Percentiles rank a stretch among this genome's conserved stretches.
These are phyloP conservation scores for Drosophila aff. DNA, from an alignment of 1,140 invertebrate genomes.

Conservation along the genomic window DNA sequence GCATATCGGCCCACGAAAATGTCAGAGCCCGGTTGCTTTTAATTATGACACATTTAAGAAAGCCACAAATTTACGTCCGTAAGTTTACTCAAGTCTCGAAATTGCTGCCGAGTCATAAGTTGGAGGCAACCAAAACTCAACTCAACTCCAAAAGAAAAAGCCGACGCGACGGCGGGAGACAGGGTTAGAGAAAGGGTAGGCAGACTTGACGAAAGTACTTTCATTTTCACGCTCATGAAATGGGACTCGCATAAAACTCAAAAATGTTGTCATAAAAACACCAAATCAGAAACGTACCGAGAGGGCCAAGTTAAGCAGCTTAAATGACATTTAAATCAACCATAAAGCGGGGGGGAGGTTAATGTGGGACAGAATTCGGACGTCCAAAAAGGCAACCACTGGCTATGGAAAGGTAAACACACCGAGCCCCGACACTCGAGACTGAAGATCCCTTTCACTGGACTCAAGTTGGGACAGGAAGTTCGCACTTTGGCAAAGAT, in stretches of 20 bases:
- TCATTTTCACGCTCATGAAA: conserved; percentile 81
- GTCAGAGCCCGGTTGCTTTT: conserved; percentile 33
- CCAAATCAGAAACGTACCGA: conserved; percentile 57
- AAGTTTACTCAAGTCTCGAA: conserved; percentile 38
- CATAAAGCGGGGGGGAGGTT: conserved; percentile 19
- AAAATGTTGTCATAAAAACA: conserved; percentile 67
- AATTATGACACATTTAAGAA: conserved; percentile 75
- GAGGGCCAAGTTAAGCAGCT: conserved; percentile 67
- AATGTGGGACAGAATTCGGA: conserved; percentile 34
- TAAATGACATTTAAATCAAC: conserved; percentile 80
- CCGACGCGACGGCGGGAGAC: conserved; percentile 25
- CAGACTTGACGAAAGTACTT: conserved; percentile 73
- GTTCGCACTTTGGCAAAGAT: conserved; percentile 61
- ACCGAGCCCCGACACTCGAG: conserved; percentile 16
- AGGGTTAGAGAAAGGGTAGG: conserved; percentile 23
- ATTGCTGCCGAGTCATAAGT: conserved; percentile 60
- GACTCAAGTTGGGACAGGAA: conserved; percentile 53
- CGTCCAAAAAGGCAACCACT: conserved; percentile 38
- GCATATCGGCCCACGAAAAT: conserved; percentile 32
- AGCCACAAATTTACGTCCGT: conserved; percentile 51
- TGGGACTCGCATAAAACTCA: conserved; percentile 60
- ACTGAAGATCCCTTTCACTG: conserved; percentile 67
- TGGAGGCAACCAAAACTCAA: conserved; percentile 22
- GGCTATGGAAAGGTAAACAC: conserved; percentile 64
- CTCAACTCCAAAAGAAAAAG: conserved; percentile 46